Evolutionary conservation across 2,888 invertebrate species (phyloP).

Genomic region (Heteromyza rotundicornis): DNA sequence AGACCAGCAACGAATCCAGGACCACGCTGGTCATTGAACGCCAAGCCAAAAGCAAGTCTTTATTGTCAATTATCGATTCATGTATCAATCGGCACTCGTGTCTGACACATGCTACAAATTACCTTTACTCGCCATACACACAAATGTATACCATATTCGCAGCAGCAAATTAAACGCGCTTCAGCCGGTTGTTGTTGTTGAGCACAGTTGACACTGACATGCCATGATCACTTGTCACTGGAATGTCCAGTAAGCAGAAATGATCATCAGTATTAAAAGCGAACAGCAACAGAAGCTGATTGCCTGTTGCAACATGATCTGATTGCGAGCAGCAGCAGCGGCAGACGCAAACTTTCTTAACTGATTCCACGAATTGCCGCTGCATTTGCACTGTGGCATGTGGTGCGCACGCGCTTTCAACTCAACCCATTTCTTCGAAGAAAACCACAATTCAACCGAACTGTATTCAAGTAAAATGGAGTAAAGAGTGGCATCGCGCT

Average conservation of each 20-base stretch:
- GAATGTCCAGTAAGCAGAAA: not conserved
- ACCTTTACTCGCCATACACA: not conserved
- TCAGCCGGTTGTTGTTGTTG: not conserved
- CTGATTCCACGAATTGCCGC: constrained; percentile 1
- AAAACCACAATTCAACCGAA: not conserved
- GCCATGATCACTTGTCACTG: constrained; percentile 1
- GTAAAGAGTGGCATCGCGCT: no score
- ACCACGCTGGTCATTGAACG: constrained; percentile 4
- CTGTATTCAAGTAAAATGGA: no score
- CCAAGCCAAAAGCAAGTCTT: not conserved
- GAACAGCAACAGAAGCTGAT: constrained; percentile 1
- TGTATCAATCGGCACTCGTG: constrained; percentile 18
- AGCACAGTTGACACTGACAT: not conserved
- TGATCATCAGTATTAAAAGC: no score
- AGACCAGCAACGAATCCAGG: not conserved
- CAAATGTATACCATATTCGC: no score
- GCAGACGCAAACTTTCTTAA: constrained; percentile 5
- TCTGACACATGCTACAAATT: constrained; percentile 30
- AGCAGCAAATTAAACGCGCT: no score
- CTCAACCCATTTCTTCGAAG: not conserved
- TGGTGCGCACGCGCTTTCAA: not conserved
- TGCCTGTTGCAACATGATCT: not conserved
- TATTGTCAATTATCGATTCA: constrained; percentile 13
- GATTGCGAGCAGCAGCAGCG: not conserved
- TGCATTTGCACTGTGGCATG: not conserved